Conservation (phyloP, 2,888 invertebrate genomes). For the Frankliniella fusca region DNA sequence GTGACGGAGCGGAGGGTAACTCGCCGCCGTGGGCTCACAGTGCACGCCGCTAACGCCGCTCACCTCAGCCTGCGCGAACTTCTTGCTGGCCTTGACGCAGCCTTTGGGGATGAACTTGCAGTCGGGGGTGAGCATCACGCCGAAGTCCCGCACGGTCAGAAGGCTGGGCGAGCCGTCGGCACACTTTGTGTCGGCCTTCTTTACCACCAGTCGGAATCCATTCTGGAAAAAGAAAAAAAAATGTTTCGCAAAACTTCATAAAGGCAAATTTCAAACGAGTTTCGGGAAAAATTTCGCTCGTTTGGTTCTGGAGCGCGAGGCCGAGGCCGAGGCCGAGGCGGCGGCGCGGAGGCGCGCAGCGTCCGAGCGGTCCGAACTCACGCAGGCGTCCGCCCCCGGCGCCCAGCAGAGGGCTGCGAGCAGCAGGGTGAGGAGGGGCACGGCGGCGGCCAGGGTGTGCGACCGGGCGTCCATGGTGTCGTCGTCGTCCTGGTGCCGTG, state of each 20-base stretch:
- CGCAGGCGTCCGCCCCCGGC: background rate
- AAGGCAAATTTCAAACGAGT: no score
- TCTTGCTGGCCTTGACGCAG: conserved; percentile 1
- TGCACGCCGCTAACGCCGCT: background rate
- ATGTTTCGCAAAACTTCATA: no score
- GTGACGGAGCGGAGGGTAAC: no score
- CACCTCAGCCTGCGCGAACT: background rate
- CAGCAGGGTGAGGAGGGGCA: background rate
- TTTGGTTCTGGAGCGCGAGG: background rate
- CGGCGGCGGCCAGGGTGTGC: background rate
- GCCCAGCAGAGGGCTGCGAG: background rate
- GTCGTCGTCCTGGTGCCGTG: no score
- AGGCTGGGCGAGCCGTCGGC: background rate
- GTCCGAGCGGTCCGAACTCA: background rate
- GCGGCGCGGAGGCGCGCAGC: background rate
- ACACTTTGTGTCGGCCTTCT: conserved; percentile 12
- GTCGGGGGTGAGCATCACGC: background rate
- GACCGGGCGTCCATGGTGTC: background rate
- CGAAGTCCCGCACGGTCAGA: conserved; percentile 4
- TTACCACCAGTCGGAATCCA: background rate
- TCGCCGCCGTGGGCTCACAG: no score
- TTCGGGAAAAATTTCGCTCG: background rate
- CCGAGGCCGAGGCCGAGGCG: background rate
- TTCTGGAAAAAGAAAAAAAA: background rate
- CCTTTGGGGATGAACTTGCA: background rate